phyloP scores from a whole-genome alignment of 2,888 invertebrate species.

The Cremastinae sp. region DNA sequence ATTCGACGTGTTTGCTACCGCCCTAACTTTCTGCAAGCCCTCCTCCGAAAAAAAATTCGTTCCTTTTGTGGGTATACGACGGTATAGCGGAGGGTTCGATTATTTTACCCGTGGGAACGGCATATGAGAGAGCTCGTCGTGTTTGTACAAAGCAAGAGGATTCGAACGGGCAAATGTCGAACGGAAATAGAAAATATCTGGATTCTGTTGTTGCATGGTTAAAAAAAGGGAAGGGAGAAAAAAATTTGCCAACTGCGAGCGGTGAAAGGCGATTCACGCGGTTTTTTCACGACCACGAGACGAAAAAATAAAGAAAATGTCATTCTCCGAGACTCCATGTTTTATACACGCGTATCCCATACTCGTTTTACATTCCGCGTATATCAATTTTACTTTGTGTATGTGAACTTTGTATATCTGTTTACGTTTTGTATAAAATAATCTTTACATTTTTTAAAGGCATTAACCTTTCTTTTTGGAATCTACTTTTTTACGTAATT shows the following conservation, averaged over 20 bases:
- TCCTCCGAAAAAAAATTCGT: no score
- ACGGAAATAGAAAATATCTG: slow-evolving; percentile 49
- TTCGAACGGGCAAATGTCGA: slow-evolving; percentile 37
- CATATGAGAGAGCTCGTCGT: not conserved
- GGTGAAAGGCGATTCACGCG: slow-evolving; percentile 11
- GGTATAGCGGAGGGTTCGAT: not conserved
- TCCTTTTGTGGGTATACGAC: no score
- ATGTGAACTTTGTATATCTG: no score
- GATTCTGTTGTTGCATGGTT: slow-evolving; percentile 23
- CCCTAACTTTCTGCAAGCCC: no score
- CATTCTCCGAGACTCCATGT: slow-evolving; percentile 21
- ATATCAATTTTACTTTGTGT: no score
- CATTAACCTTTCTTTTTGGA: no score
- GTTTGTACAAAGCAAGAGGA: slow-evolving; percentile 3
- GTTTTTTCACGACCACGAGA: slow-evolving; percentile 35
- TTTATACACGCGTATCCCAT: slow-evolving; percentile 26
- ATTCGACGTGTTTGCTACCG: no score
- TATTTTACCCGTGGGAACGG: slow-evolving; percentile 19
- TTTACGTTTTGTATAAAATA: no score
- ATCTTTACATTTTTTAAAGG: no score
- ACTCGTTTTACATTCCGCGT: no score
- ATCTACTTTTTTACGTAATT: no score
- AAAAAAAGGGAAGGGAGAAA: slow-evolving; percentile 18
- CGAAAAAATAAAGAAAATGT: slow-evolving; percentile 27
- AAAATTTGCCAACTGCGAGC: slow-evolving; percentile 1